Evolutionary conservation across 2,888 invertebrate species (phyloP).

Genomic region (Dexiosoma caninum): DNA sequence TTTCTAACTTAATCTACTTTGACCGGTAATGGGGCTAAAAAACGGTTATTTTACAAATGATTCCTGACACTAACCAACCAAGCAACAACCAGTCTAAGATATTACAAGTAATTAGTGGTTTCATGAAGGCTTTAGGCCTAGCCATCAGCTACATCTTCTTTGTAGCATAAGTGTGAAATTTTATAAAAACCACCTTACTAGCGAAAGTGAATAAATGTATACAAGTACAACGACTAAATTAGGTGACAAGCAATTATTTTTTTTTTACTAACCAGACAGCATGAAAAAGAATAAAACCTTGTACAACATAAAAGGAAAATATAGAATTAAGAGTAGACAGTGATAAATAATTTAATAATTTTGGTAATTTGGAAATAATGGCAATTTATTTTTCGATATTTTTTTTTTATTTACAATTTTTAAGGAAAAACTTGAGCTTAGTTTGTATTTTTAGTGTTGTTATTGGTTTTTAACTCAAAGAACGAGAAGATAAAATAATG

Average conservation of each 20-base stretch:
- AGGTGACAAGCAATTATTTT: slow-evolving; percentile 54
- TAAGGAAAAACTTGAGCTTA: too few species aligned
- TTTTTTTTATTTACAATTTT: too few species aligned
- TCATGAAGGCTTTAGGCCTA: slow-evolving; percentile 54
- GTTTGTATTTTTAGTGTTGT: too few species aligned
- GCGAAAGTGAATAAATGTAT: slow-evolving; percentile 8
- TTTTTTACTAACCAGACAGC: background rate
- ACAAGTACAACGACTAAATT: slow-evolving; percentile 26
- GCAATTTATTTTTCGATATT: background rate
- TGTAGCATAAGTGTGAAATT: slow-evolving; percentile 56
- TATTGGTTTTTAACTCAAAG: too few species aligned
- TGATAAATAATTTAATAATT: background rate
- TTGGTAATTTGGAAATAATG: background rate
- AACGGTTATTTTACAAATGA: slow-evolving; percentile 58
- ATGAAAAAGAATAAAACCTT: background rate
- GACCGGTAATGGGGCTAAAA: slow-evolving; percentile 53
- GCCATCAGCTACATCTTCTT: slow-evolving; percentile 46
- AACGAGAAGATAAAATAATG: too few species aligned
- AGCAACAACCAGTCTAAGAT: slow-evolving; percentile 42
- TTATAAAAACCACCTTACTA: slow-evolving; percentile 1
- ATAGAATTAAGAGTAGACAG: background rate
- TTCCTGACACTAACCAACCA: slow-evolving; percentile 34
- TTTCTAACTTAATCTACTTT: slow-evolving; percentile 31
- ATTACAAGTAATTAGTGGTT: slow-evolving; percentile 63
- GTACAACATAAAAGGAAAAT: too few species aligned